Base-by-base conservation (phyloP, 2,888 invertebrate genomes). In the Agrilus cyanescens region DNA sequence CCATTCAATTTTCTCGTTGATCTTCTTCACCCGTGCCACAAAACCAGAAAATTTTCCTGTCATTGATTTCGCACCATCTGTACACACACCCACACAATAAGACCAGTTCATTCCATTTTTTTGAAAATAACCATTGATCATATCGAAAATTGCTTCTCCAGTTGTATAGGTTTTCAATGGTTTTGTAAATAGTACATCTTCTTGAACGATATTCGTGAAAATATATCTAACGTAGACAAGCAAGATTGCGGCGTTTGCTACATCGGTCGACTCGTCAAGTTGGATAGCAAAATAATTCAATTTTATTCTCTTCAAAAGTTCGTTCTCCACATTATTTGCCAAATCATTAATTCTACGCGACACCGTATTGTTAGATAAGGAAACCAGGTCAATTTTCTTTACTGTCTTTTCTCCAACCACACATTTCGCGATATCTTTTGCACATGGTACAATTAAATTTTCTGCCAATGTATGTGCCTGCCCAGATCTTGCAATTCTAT, bases 361-460 rank as follows among this genome's bases (percentile, higher is more conserved):
- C 49, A 55, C 53, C 48, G 56, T 57, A 53, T 54, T 53, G 50
- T 57, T 56, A 48, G 57, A 57, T 46, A 58, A 51, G 46, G 55
- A 53, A 32, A 57, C 50, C 47, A 47, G 52, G 46, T 52, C 51
- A 51, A 59, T 46, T 52, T 54, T 48, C 53, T 57, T 51, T 49
- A 54, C 54, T 49, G 49, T 48, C 52, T 53, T 58, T 53, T 47
- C 58, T 43, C 49, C 57, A 37, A 49, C 51, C 52, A 54, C 57
- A 52, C 56, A 38, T 46, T 50, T 48, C 54, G 55, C 37, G 44
- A 49, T 38, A 55, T 53, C 45, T 56, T 45, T 38, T 12, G 46
- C 41, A 36, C 42, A 38, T 38, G 50, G 50, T 49, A 38, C 38
- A 18, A 53, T 55, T 48, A 57, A 50, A 45, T 51, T 51, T 46